Evolutionary conservation across 2,888 invertebrate species (phyloP).

Genomic region (Agrochola lychnidis): DNA sequence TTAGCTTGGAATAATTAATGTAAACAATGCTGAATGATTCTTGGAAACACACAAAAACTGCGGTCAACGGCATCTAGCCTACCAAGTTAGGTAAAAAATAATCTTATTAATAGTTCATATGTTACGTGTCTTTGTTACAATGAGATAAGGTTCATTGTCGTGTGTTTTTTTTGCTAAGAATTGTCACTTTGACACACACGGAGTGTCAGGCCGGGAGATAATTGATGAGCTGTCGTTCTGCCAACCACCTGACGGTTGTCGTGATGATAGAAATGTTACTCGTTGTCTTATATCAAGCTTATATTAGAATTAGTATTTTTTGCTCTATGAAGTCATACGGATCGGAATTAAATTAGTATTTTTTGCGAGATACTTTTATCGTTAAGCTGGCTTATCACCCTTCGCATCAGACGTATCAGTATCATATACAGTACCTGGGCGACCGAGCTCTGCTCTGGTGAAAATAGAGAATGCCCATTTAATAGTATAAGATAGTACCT

Average conservation of each 20-base stretch:
- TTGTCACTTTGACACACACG: conserved; percentile 74
- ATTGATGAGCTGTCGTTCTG: conserved; percentile 79
- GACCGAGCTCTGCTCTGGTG: too few species aligned
- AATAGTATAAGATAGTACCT: too few species aligned
- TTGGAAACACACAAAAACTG: conserved; percentile 64
- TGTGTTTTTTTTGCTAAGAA: conserved; percentile 38
- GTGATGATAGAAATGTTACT: conserved; percentile 70
- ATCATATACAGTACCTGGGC: background rate
- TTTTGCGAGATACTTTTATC: background rate
- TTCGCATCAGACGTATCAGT: background rate
- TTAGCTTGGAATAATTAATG: conserved; percentile 54
- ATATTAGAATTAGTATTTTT: conserved; percentile 40
- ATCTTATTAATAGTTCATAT: conserved; percentile 36
- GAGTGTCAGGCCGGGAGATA: conserved; percentile 81
- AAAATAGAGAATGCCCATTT: too few species aligned
- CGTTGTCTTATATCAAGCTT: conserved; percentile 38
- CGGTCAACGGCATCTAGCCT: conserved; percentile 71
- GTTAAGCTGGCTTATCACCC: background rate
- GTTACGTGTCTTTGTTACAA: conserved; percentile 50
- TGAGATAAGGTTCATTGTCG: conserved; percentile 62
- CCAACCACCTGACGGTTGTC: conserved; percentile 69
- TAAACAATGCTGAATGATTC: conserved; percentile 58
- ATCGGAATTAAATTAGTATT: conserved; percentile 19
- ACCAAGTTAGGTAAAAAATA: conserved; percentile 67
- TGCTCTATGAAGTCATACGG: conserved; percentile 33